Base-by-base conservation (phyloP, 2,113 vertebrate species). In the Sarotherodon lohbergeri region DNA sequence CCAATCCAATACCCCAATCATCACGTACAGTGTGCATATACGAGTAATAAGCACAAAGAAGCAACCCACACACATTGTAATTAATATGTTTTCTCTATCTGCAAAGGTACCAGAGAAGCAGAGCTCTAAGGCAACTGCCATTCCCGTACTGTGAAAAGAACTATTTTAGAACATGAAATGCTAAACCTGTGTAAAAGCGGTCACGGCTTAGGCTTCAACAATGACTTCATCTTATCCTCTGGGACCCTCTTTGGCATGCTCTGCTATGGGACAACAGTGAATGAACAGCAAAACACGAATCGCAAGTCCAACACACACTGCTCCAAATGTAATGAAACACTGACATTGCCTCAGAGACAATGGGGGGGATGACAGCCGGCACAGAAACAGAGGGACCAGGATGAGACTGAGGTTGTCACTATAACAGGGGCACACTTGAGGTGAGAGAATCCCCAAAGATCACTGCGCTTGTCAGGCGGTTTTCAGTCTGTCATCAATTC, bases 101-200 rank as follows among this genome's bases (percentile, higher is more conserved):
- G 52, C 43, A 66, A 50, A 54, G 41, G 41, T 82, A 43, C 80
- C 55, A 81, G 66, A 87, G 46, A 55, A 84, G 52, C 52, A 36
- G 24, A 66, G 41, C 66, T 86, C 41, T 80, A 68, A 84, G 82
- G 81, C 17, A 82, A 55, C 55, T 88, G 55, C 85, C 86, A 91
- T 94, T 92, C 93, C 88, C 89, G 91, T 91, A 86, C 81, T 88
- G 71, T 90, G 86, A 94, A 93, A 91, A 76, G 84, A 90, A 92
- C 90, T 94, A 93, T 94, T 92, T 93, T 90, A 36, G 86, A 95
- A 86, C 89, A 91, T 94, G 92, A 94, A 94, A 95, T 79, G 90
- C 79, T 91, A 94, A 95, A 96, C 95, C 85, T 80, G 52, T 93
- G 88, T 90, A 93, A 93, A 92, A 90, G 80, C 90, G 90, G 91